Conservation (phyloP, 2,113 vertebrate species). For the Anarhynchus alexandrinus region DNA sequence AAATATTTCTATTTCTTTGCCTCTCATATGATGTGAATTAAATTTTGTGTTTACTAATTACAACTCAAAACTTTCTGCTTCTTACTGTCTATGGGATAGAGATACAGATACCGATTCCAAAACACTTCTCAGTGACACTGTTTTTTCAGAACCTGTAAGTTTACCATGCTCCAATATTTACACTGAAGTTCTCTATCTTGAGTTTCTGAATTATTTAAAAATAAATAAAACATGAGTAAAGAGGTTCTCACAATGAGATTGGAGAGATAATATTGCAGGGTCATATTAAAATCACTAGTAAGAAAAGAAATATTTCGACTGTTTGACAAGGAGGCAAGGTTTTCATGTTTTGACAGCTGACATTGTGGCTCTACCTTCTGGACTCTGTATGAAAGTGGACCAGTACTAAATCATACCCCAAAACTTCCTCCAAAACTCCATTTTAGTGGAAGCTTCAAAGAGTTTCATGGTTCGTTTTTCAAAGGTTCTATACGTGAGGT, state of each 20-base stretch:
- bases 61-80: neutral
- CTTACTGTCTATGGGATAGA: neutral
- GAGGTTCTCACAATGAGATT: neutral
- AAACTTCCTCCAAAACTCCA: neutral
- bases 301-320: neutral
- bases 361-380: neutral
- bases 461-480: neutral
- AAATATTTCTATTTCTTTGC: neutral
- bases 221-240: neutral
- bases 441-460: neutral
- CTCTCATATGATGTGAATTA: neutral
- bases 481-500: neutral
- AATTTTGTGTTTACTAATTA: neutral
- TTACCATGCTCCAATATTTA: neutral
- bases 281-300: neutral
- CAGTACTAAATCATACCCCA: neutral
- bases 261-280: neutral
- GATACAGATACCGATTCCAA: neutral
- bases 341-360: neutral
- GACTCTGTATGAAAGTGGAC: neutral
- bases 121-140: neutral
- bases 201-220: neutral
- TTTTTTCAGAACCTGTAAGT: neutral
- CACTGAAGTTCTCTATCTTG: neutral
- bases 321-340: neutral